A percentile compares a stretch with the other conserved stretches of the same genome.
Conservation (phyloP, 2,113 vertebrate genomes). For the Paramisgurnus dabryanus region DNA sequence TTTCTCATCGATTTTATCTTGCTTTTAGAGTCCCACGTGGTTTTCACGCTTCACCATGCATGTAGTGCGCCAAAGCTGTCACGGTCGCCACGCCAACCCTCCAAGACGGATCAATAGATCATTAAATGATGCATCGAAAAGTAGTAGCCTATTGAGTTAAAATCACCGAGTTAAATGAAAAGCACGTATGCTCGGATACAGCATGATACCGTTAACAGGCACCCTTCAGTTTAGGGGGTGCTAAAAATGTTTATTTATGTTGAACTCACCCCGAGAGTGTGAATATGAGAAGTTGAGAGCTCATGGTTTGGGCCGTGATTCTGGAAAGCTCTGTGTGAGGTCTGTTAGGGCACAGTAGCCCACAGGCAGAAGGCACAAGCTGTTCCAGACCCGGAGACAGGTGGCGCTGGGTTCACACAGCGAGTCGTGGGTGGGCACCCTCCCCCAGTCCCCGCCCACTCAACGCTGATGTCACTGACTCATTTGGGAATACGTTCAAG, state of each 20-base stretch:
- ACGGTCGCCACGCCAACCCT: not conserved
- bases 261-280: slow-evolving; percentile 20
- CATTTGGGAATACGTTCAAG: slow-evolving; percentile 50
- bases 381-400: slow-evolving; percentile 71
- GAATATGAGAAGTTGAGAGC: slow-evolving; percentile 38
- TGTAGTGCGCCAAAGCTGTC: slow-evolving; percentile 9
- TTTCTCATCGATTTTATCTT: slow-evolving; percentile 29
- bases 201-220: not conserved
- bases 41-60: not conserved
- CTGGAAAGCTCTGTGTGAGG: slow-evolving; percentile 30
- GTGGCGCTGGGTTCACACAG: slow-evolving; percentile 72
- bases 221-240: not conserved
- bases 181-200: not conserved
- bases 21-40: slow-evolving; percentile 21
- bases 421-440: slow-evolving; percentile 69
- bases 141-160: too few relatives aligned
- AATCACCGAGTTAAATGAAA: not conserved
- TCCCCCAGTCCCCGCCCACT: slow-evolving; percentile 57
- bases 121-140: not conserved
- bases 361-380: slow-evolving; percentile 57
- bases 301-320: not conserved
- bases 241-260: slow-evolving; percentile 28
- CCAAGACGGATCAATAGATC: not conserved
- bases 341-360: slow-evolving; percentile 38
- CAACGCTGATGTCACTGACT: slow-evolving; percentile 60